Percentiles rank a stretch among this genome's conserved stretches.
Evolutionary conservation across 2,113 vertebrate genomes (phyloP).

Genomic region (Entelurus aequoreus): DNA sequence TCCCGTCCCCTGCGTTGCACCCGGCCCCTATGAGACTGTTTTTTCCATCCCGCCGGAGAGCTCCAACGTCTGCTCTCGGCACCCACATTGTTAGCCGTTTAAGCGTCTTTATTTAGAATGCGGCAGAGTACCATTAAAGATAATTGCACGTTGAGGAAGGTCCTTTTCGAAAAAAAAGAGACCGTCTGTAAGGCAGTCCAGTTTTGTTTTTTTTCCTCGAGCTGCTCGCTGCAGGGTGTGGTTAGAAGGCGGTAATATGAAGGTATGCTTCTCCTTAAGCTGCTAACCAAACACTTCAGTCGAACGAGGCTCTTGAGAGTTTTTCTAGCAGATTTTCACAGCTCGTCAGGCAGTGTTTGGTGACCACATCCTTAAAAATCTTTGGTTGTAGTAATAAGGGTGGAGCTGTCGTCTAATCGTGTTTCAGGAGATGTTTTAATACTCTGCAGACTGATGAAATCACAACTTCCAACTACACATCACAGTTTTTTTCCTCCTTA

Average conservation of each 20-base stretch:
- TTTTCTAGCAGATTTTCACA: conserved; percentile 51
- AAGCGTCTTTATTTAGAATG: conserved; percentile 73
- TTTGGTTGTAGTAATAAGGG: conserved; percentile 59
- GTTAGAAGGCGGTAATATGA: conserved; percentile 63
- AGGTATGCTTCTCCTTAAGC: conserved; percentile 61
- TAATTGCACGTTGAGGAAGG: conserved; percentile 75
- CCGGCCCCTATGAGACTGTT: conserved; percentile 45
- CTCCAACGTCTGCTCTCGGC: conserved; percentile 54
- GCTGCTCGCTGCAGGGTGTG: conserved; percentile 57
- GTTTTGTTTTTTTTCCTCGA: conserved; percentile 38
- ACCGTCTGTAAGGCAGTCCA: conserved; percentile 44
- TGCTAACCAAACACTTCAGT: conserved; percentile 63
- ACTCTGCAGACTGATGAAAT: conserved; percentile 33
- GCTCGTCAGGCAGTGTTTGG: conserved; percentile 47
- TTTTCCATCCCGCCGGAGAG: conserved; percentile 57
- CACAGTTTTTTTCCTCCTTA: conserved; percentile 44
- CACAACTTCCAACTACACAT: background rate
- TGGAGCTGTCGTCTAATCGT: conserved; percentile 48
- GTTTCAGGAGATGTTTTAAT: conserved; percentile 43
- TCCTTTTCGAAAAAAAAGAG: conserved; percentile 59
- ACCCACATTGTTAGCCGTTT: conserved; percentile 64
- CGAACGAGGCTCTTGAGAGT: conserved; percentile 58
- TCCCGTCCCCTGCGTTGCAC: conserved; percentile 45
- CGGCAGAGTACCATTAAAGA: conserved; percentile 77
- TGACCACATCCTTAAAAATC: conserved; percentile 64